Base-by-base conservation (phyloP, 2,888 invertebrate genomes). In the Drosophila greeni region DNA sequence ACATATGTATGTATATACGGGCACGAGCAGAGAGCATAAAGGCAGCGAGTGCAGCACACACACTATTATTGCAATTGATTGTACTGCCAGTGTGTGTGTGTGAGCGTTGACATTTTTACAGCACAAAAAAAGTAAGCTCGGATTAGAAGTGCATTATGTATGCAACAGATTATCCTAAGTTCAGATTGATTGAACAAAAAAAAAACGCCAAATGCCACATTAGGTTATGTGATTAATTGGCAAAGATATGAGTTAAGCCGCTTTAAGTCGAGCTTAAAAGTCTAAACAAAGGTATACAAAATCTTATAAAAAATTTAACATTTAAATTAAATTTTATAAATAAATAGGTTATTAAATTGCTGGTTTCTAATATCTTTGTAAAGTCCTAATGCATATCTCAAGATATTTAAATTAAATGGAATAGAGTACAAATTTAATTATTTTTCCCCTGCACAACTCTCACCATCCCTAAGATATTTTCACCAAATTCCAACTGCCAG, bases 21-120 rank as follows among this genome's bases (percentile, higher is more conserved):
- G 51, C 33, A 34, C 49, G 54, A 52, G 69, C 47, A 57, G 64
- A 77, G 65, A 81, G 75, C 82, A 77, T 77, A 78, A 73, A 67
- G 76, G 74, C 70, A 70, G 62, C 72, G 81, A 82, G 70, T 83
- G 86, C 86, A 85, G 70, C 74, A 76, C 71, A 72, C 74, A 79
- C 71, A 79, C 70, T 67, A 75, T 67, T 81, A 77, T 70, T 81
- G 85, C 85, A 85, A 83, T 81, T 82, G 83, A 80, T 83, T 74
- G 70, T 56, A 58, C 31, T 43, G 56, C 40, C 16, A 33, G 26
- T 43, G 31, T 66, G 24, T 56, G 24, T 56, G 20, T 37, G 36
- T 54, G 33, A 47, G 36, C 37, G 45, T 24, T 67, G 70, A 70
- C 59, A 48, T 67, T 71, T 83, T 66, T 59, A 29, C 18, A 45